Conservation (phyloP, 2,113 vertebrate species). For the Paraplagusia blochii region DNA sequence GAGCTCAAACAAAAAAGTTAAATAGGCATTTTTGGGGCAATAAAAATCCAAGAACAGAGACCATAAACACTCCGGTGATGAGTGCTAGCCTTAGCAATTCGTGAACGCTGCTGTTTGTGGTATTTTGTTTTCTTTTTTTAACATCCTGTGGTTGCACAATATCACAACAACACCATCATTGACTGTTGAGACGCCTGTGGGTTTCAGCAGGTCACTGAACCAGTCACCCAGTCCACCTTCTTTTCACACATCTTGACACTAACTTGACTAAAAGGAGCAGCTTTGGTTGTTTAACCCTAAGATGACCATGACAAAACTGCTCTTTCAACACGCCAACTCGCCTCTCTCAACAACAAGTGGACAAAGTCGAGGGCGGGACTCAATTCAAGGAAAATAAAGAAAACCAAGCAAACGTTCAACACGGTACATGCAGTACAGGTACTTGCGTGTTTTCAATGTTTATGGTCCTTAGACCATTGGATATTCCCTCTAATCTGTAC, state of each 20-base stretch:
- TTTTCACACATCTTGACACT: conserved; percentile 48
- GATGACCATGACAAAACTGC: conserved; percentile 63
- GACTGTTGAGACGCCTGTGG: conserved; percentile 20
- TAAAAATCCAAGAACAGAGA: conserved; percentile 53
- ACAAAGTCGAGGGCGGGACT: conserved; percentile 14
- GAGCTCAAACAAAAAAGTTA: conserved; percentile 69
- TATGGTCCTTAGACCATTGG: no score
- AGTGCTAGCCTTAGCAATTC: conserved; percentile 36
- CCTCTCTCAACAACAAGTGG: conserved; percentile 48
- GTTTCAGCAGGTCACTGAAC: conserved; percentile 43
- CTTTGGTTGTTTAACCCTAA: conserved; percentile 62
- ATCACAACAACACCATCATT: conserved; percentile 13
- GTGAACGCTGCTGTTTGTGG: no score
- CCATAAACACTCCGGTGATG: conserved; percentile 48
- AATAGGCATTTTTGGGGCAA: conserved; percentile 50
- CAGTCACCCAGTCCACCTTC: conserved; percentile 26
- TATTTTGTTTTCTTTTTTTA: no score
- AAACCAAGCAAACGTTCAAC: no score
- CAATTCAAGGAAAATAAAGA: conserved; percentile 3
- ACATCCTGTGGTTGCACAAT: conserved; percentile 6
- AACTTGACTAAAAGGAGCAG: conserved; percentile 50
- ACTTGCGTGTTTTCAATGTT: no score
- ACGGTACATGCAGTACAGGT: no score
- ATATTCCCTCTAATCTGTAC: no score
- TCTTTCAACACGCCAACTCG: conserved; percentile 44